Percentiles rank a stretch among this genome's conserved stretches.
Evolutionary conservation across 2,797 vertebrate species (phyloP).

Genomic region (Sebastes minor): DNA sequence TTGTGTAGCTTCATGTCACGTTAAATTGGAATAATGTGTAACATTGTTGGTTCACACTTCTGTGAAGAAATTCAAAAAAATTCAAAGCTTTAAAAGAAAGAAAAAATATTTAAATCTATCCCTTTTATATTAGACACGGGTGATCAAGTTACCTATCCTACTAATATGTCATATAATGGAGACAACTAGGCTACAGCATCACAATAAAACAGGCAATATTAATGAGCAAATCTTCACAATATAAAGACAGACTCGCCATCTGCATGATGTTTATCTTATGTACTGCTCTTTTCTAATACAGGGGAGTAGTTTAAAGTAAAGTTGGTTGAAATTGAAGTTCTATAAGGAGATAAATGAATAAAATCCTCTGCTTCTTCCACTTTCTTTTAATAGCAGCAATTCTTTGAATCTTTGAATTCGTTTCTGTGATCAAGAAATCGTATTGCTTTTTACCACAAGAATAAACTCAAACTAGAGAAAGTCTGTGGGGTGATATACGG

Average conservation of each 20-base stretch:
- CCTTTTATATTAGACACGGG: not conserved
- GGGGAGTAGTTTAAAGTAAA: not conserved
- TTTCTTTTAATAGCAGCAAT: not conserved
- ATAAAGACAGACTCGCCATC: not conserved
- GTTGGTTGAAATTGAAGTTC: not conserved
- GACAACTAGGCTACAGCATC: not conserved
- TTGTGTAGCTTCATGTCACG: constrained; percentile 4
- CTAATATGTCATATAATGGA: not conserved
- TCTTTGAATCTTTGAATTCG: not conserved
- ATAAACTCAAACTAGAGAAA: not conserved
- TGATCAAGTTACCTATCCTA: not conserved
- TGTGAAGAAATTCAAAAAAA: not conserved
- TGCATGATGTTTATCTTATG: not conserved
- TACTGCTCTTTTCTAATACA: not conserved
- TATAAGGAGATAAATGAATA: not conserved
- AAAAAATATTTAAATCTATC: not conserved
- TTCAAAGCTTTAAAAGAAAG: not conserved
- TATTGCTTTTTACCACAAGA: not conserved
- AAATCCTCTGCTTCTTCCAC: not conserved
- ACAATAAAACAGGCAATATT: not conserved
- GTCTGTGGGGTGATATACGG: not conserved
- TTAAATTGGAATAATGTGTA: not conserved
- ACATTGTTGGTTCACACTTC: not conserved
- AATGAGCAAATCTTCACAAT: not conserved
- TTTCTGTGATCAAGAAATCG: not conserved